These are phyloP conservation scores for Meteorus colon DNA, from an alignment of 2,888 invertebrate genomes.

Conservation along the genomic window DNA sequence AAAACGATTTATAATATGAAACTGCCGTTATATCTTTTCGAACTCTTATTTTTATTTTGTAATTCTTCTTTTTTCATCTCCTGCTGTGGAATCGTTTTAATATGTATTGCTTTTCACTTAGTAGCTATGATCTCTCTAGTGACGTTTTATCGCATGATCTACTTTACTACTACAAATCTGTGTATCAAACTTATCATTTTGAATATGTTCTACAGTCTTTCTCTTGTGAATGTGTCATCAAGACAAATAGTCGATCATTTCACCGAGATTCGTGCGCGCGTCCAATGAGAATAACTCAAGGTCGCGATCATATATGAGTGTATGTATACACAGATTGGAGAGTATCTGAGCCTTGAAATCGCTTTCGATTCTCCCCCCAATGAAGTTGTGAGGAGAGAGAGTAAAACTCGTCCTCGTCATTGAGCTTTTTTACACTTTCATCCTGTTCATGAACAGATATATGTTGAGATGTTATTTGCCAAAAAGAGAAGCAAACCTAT, in stretches of 20 bases:
- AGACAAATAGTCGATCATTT: constrained; percentile 16
- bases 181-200: background rate
- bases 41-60: background rate
- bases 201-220: background rate
- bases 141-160: constrained; percentile 4
- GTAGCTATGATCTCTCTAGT: background rate
- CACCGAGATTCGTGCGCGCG: background rate
- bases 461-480: too few relatives aligned
- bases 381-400: background rate
- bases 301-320: background rate
- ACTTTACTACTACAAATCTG: background rate
- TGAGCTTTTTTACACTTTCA: constrained; percentile 18
- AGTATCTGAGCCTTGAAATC: constrained; percentile 13
- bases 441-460: background rate
- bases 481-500: too few relatives aligned
- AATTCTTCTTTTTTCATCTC: constrained; percentile 1
- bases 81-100: background rate
- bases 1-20: background rate
- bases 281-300: constrained; percentile 15
- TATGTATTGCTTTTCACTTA: background rate
- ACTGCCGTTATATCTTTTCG: background rate
- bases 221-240: background rate
- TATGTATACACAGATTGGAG: constrained; percentile 10
- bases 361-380: constrained; percentile 15
- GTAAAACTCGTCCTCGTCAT: constrained; percentile 3